Conservation (phyloP, 2,113 vertebrate species). For the Taxidea taxus region DNA sequence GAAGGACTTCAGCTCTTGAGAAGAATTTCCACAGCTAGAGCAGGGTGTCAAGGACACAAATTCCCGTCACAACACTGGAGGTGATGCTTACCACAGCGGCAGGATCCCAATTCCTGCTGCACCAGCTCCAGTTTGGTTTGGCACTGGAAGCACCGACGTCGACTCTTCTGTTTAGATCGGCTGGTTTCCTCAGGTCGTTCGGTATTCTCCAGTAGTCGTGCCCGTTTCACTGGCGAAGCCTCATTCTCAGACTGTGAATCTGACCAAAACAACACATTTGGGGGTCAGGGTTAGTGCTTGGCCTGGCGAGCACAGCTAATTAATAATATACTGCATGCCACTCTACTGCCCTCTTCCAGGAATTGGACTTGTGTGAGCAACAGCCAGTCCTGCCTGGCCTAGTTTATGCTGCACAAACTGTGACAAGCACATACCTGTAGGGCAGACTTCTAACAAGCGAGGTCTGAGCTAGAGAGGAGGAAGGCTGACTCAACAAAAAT, state of each 20-base stretch:
- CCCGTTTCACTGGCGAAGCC: slow-evolving; percentile 93
- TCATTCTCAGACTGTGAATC: slow-evolving; percentile 95
- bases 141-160: slow-evolving; percentile 98
- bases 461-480: neutral
- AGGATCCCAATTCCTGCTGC: slow-evolving; percentile 97
- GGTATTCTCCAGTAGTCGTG: slow-evolving; percentile 86
- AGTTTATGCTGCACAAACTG: neutral
- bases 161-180: slow-evolving; percentile 95
- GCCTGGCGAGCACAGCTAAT: neutral
- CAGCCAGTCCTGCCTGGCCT: neutral
- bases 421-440: neutral
- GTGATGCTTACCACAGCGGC: slow-evolving; percentile 93
- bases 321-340: neutral
- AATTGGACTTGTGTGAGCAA: neutral
- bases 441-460: neutral
- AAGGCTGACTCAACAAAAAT: neutral
- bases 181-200: slow-evolving; percentile 87
- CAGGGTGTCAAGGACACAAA: neutral
- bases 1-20: neutral
- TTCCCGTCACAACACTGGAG: neutral
- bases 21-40: neutral
- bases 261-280: slow-evolving; percentile 81
- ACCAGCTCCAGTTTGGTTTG: slow-evolving; percentile 99
- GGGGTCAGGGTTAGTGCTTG: slow-evolving; percentile 68
- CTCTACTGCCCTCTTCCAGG: neutral